These are phyloP conservation scores for Vultur gryphus DNA, from an alignment of 2,797 vertebrate species.

Conservation along the genomic window DNA sequence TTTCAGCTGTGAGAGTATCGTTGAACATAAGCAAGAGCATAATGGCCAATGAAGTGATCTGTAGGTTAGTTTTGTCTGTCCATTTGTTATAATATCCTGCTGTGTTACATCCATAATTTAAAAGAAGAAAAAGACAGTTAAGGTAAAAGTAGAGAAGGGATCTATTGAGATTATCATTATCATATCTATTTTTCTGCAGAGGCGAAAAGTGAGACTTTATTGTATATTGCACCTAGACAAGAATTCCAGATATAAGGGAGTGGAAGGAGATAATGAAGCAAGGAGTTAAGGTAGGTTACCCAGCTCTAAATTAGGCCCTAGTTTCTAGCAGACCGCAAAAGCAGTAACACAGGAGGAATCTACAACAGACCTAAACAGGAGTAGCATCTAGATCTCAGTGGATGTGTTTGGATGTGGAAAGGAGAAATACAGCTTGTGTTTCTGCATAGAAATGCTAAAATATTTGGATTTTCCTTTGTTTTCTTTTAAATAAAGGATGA, in stretches of 20 bases:
- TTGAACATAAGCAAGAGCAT: neutral
- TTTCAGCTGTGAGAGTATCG: neutral
- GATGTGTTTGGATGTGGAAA: neutral
- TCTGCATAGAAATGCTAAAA: neutral
- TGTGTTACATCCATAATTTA: neutral
- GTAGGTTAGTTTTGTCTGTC: neutral
- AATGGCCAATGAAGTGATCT: neutral
- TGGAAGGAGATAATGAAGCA: neutral
- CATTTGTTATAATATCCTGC: neutral
- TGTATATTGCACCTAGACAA: neutral
- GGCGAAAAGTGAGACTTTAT: neutral
- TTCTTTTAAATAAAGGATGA: neutral
- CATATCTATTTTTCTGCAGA: neutral
- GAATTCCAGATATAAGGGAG: neutral
- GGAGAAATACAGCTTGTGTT: neutral
- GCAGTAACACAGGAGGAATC: neutral
- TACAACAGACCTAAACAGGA: neutral
- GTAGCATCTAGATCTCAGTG: rapidly evolving
- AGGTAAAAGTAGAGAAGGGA: neutral
- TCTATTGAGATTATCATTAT: neutral
- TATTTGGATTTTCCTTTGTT: neutral
- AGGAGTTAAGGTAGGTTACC: neutral
- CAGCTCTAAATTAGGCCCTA: neutral
- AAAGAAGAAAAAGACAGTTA: neutral
- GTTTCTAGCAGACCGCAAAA: neutral